Percentiles rank a stretch among this genome's conserved stretches.
Evolutionary conservation across 2,797 vertebrate genomes (phyloP).

Genomic region (Lutjanus argentimaculatus): DNA sequence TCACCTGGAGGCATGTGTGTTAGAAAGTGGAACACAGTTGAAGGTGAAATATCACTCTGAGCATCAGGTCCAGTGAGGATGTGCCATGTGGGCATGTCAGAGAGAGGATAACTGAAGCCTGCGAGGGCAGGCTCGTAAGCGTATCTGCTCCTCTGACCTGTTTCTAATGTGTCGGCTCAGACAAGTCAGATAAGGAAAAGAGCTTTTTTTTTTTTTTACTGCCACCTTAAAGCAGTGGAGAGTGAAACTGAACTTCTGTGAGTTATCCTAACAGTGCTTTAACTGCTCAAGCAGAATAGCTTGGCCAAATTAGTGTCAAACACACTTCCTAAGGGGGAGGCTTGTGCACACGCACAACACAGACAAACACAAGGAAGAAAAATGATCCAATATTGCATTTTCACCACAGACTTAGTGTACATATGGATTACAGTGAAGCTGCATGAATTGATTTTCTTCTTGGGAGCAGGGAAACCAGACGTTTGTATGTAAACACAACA

Average conservation of each 20-base stretch:
- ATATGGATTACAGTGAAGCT: neutral
- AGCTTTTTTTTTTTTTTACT: constrained; percentile 5
- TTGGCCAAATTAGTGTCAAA: constrained; percentile 9
- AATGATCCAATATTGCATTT: neutral
- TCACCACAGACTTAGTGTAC: neutral
- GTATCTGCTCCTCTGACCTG: constrained; percentile 40
- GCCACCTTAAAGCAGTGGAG: constrained; percentile 32
- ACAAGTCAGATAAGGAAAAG: constrained; percentile 32
- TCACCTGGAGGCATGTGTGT: neutral
- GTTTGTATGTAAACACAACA: neutral
- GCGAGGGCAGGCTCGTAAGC: neutral
- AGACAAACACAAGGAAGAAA: neutral
- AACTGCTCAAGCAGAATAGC: constrained; percentile 21
- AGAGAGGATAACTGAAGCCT: constrained; percentile 29
- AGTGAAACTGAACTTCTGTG: constrained; percentile 54
- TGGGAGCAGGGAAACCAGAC: neutral
- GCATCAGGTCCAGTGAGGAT: constrained; percentile 10
- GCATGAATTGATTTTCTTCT: neutral
- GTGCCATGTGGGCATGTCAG: constrained; percentile 34
- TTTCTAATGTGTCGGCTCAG: constrained; percentile 38
- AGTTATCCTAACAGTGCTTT: constrained; percentile 37
- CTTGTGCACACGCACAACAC: neutral
- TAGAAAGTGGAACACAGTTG: constrained; percentile 1
- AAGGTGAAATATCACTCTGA: constrained; percentile 39
- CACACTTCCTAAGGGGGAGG: constrained; percentile 8